Base-by-base conservation (phyloP, 2,797 vertebrate genomes). In the Danio choprae region DNA sequence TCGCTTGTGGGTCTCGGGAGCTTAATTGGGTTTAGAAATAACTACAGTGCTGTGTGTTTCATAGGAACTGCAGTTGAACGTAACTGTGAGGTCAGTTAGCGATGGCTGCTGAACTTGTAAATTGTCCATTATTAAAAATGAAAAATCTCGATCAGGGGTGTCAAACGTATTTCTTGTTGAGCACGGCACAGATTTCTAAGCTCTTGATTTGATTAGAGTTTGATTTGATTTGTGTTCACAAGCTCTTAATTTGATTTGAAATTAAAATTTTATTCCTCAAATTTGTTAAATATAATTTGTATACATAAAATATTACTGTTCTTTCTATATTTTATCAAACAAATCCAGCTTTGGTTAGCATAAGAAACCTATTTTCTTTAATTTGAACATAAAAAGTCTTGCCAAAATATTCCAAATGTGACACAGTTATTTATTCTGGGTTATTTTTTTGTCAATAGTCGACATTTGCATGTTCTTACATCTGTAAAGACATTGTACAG, bases 11-110 rank as follows among this genome's bases (percentile, higher is more conserved):
- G 81, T 82, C 84, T 81, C 67, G 10, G 56, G 70, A 81, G 83
- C 77, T 83, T 85, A 83, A 86, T 86, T 86, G 83, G 74, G 76
- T 81, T 86, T 77, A 80, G 74, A 77, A 79, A 77, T 81, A 60
- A 82, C 80, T 74, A 75, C 78, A 77, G 82, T 73, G 46, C 74
- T 38, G 13, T 20, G 56, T 46, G 81, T 81, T 71, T 81, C 70
- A 62, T 76, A 60, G 70, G 65, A 81, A 80, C 51, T 72, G 41
- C 77, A 22, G 44, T 63, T 78, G 78, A 83, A 81, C 15, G 20
- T 84, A 74, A 75, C 65, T 65, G 12, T n/a, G 4, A 12, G 44
- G 18, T 46, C 46, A 22, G 9, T 51, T 58, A 67, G 5, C 4
- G 0, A n/a, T 29, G 16, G 20, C 18, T 58, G 38, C 38, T 29